Conservation (phyloP, 2,113 vertebrate species). For the Heliornis fulica region DNA sequence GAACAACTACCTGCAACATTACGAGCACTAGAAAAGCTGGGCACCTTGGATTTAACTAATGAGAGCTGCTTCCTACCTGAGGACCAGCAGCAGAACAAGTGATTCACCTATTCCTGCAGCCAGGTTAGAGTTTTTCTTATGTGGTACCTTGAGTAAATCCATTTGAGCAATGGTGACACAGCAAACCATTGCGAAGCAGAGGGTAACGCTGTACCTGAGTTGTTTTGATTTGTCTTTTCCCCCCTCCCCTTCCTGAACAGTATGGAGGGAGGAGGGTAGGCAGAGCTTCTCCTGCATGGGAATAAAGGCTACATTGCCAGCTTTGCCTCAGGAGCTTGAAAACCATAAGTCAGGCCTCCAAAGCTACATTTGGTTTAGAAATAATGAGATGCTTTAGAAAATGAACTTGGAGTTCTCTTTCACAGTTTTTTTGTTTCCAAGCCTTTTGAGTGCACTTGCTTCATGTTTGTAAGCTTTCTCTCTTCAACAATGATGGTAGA, state of each 20-base stretch:
- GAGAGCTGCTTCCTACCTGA: not conserved
- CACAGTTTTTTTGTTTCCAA: slow-evolving; percentile 46
- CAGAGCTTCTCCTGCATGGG: slow-evolving; percentile 40
- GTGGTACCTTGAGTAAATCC: not conserved
- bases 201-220: not conserved
- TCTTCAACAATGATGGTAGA: slow-evolving; percentile 14
- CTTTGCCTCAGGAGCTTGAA: slow-evolving; percentile 54
- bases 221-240: not conserved
- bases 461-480: slow-evolving; percentile 24
- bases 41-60: not conserved
- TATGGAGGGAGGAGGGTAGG: not conserved
- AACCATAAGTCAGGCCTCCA: slow-evolving; percentile 41
- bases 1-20: not conserved
- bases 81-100: not conserved
- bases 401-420: slow-evolving; percentile 51
- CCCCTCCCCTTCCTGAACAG: not conserved
- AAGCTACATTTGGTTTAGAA: slow-evolving; percentile 42
- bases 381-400: slow-evolving; percentile 62
- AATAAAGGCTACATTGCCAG: slow-evolving; percentile 43
- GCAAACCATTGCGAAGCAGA: not conserved
- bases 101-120: not conserved
- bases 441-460: slow-evolving; percentile 41
- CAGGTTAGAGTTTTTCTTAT: not conserved
- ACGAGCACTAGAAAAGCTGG: not conserved
- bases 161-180: not conserved